Percentiles rank a stretch among this genome's conserved stretches.
phyloP scores from a whole-genome alignment of 2,113 vertebrate genomes.

The Xerus inauris region DNA sequence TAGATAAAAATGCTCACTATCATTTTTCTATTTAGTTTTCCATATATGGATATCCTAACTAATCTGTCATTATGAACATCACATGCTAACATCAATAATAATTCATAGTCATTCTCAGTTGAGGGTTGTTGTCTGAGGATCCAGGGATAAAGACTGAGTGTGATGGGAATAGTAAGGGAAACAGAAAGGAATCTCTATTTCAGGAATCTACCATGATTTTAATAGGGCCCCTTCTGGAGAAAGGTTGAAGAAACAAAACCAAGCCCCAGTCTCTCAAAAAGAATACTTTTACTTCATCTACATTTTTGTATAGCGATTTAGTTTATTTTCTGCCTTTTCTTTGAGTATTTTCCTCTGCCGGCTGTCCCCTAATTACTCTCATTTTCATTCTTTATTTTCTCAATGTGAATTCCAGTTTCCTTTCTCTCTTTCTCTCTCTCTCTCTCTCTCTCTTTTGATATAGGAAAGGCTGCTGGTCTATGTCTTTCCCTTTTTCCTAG shows the following conservation, averaged over 20 bases:
- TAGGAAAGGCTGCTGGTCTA: neutral
- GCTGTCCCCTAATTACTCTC: conserved; percentile 1
- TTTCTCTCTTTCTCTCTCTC: no score
- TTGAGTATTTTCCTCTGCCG: neutral
- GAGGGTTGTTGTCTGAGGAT: neutral
- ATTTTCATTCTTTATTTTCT: conserved; percentile 29
- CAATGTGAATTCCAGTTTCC: conserved; percentile 66
- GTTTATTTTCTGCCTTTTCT: conserved; percentile 23
- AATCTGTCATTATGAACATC: neutral
- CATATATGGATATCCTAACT: neutral
- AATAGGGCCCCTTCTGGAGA: neutral
- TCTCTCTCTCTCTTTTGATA: neutral
- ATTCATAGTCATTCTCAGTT: neutral
- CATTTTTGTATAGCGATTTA: neutral
- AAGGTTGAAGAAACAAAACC: neutral
- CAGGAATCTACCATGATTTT: neutral
- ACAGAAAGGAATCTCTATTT: neutral
- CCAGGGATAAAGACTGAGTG: neutral
- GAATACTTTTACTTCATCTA: neutral
- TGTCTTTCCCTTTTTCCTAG: neutral
- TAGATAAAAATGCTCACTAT: neutral
- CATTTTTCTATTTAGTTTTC: neutral
- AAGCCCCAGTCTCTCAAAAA: neutral
- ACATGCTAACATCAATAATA: neutral
- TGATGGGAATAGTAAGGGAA: neutral